Evolutionary conservation across 2,888 invertebrate species (phyloP).

Genomic region (Drosophila affinis): DNA sequence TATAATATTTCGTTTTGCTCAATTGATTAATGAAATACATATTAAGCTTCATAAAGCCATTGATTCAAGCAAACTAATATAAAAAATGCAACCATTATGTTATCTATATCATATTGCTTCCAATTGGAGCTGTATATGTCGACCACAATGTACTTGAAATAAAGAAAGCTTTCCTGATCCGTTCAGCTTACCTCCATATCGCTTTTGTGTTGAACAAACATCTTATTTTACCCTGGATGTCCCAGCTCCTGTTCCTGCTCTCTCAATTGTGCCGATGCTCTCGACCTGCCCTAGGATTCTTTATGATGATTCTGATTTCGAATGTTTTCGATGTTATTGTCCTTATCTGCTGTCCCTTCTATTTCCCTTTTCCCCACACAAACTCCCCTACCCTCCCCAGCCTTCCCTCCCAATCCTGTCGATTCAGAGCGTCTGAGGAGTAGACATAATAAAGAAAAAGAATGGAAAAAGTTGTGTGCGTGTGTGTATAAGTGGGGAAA

Average conservation of each 20-base stretch:
- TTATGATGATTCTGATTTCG: slow-evolving; percentile 21
- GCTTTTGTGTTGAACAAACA: neutral
- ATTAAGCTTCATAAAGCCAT: neutral
- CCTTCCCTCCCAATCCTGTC: slow-evolving; percentile 17
- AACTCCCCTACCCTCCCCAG: slow-evolving; percentile 7
- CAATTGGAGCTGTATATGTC: neutral
- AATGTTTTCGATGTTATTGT: slow-evolving; percentile 15
- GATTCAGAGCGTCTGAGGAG: slow-evolving; percentile 71
- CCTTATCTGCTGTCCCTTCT: slow-evolving; percentile 23
- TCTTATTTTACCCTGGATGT: neutral
- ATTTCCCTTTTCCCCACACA: neutral
- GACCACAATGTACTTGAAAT: neutral
- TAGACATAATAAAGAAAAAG: slow-evolving; percentile 73
- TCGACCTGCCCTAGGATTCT: slow-evolving; percentile 21
- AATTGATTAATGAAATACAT: slow-evolving; percentile 7
- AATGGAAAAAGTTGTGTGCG: slow-evolving; percentile 27
- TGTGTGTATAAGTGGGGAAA: slow-evolving; percentile 35
- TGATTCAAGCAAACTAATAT: neutral
- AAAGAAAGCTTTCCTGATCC: neutral
- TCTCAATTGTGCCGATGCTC: neutral
- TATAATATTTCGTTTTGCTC: slow-evolving; percentile 1
- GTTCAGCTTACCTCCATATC: neutral
- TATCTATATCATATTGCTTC: neutral
- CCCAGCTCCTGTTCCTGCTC: neutral
- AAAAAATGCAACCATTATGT: neutral